Evolutionary conservation across 2,113 vertebrate genomes (phyloP), one percentile per base, ranked within the genome.

Genomic region (Cyprinodon tularosa): DNA sequence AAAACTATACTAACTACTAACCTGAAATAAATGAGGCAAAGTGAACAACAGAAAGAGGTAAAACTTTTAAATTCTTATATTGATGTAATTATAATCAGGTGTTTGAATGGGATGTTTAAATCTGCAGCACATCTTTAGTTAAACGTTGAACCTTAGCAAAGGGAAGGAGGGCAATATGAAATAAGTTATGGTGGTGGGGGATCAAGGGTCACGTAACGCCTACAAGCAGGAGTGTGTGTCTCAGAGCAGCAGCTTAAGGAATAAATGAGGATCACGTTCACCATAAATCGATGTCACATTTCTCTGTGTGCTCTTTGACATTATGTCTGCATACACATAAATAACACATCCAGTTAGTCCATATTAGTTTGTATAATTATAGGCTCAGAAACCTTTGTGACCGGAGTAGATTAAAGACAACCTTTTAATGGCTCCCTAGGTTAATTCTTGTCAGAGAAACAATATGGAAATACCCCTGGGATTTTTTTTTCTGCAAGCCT

Each of bases 201-300:
- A 85, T 88, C 74, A 71, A 90, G 40, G 47, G 22, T 37, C 53
- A 12, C 67, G 62, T 40, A 77, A 73, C 60, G 75, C 15, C n/a
- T 71, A 76, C 36, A 50, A 42, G 45, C 47, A 70, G 53, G 65
- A 4, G 22, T n/a, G 66, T 45, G 67, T 40, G 29, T 50, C 10
- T 64, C 11, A 78, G 50, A 60, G 10, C 12, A 81, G 79, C n/a
- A n/a, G 64, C 29, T 4, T 17, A 69, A 63, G 69, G n/a, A 80
- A 86, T 90, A 83, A 89, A 87, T 89, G 62, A 79, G 62, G 36
- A 71, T 48, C 40, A 5, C 39, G 77, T 77, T 86, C 66, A 2
- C 67, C n/a, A 10, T n/a, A 4, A 57, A 57, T 57, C 14, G 77
- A 45, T 67, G 40, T 29, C 8, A 0, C 68, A 36, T 79, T 76